Percentiles rank a stretch among this genome's conserved stretches.
These are phyloP conservation scores for Corapipo altera DNA, from an alignment of 2,113 vertebrate species.

Conservation along the genomic window DNA sequence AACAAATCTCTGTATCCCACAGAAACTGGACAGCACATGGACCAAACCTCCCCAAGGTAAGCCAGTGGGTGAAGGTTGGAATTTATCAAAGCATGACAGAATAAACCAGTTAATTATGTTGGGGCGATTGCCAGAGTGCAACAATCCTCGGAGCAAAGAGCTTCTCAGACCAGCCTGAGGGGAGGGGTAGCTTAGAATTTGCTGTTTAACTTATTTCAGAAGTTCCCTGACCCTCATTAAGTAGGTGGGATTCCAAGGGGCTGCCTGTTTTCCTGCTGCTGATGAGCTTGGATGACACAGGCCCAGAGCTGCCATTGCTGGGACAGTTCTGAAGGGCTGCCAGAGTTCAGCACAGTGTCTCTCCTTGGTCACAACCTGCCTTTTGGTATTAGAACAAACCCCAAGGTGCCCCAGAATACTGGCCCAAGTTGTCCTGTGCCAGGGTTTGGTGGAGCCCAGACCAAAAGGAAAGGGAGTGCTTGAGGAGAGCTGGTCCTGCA, in stretches of 20 bases:
- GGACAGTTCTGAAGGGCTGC: neutral
- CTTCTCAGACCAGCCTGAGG: neutral
- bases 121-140: constrained; percentile 36
- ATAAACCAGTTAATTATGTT: constrained; percentile 46
- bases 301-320: neutral
- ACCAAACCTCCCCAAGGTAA: neutral
- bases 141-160: neutral
- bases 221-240: neutral
- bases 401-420: neutral
- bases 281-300: neutral
- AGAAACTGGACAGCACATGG: neutral
- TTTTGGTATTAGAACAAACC: neutral
- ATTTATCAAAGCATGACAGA: constrained; percentile 58
- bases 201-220: neutral
- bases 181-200: neutral
- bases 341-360: neutral
- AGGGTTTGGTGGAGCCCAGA: neutral
- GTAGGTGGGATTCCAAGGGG: neutral
- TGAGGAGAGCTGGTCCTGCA: neutral
- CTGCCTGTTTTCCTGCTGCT: neutral
- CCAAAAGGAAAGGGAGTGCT: neutral
- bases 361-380: neutral
- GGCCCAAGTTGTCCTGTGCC: neutral
- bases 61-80: constrained; percentile 18
- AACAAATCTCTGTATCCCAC: constrained; percentile 34